phyloP scores from a whole-genome alignment of 1,140 invertebrate genomes.

The Nasonia longicornis region DNA sequence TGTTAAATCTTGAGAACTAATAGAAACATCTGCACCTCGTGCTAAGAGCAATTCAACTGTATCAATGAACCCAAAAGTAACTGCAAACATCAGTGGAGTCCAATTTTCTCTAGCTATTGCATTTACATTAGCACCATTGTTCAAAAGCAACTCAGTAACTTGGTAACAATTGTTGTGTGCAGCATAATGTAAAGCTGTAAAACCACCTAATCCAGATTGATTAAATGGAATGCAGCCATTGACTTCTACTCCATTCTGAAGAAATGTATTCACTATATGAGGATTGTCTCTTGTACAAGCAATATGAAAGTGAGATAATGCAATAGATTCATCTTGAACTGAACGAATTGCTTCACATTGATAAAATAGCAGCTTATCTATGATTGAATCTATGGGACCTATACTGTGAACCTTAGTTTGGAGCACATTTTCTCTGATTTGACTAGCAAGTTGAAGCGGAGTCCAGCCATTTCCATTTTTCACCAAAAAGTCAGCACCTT shows the following conservation, averaged over 20 bases:
- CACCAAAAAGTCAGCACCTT: background rate
- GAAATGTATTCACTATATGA: background rate
- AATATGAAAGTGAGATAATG: slow-evolving; percentile 29
- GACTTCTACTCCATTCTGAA: slow-evolving; percentile 4
- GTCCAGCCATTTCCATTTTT: slow-evolving; percentile 8
- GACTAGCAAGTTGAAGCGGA: slow-evolving; percentile 24
- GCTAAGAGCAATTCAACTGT: background rate
- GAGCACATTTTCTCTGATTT: background rate
- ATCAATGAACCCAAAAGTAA: no score
- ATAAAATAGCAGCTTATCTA: background rate
- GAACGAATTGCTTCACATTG: background rate
- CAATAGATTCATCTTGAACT: background rate
- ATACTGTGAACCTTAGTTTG: background rate
- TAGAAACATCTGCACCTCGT: background rate
- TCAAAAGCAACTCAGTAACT: slow-evolving; percentile 8
- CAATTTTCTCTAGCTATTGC: background rate
- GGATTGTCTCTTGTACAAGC: slow-evolving; percentile 20
- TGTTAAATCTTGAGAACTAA: background rate
- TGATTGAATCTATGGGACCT: background rate
- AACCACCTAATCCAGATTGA: background rate
- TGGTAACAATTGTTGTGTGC: slow-evolving; percentile 9
- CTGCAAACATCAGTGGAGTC: slow-evolving; percentile 8
- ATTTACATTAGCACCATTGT: background rate
- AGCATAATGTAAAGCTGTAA: slow-evolving; percentile 31
- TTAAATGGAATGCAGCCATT: background rate